Conservation (phyloP, 2,888 invertebrate species). For the Drosophila planitibia region DNA sequence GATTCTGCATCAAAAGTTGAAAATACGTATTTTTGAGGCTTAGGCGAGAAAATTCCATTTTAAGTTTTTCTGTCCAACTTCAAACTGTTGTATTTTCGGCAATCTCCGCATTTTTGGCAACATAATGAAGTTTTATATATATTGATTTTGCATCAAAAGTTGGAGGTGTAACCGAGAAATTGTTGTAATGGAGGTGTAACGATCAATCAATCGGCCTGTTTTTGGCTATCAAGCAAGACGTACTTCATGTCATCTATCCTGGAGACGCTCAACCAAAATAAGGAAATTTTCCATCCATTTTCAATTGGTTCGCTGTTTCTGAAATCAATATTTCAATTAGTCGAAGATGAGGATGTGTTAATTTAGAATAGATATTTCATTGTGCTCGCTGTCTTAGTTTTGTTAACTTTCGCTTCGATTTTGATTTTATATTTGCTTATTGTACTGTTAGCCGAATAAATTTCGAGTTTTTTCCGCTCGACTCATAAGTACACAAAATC, state of each 20-base stretch:
- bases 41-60: too few species aligned
- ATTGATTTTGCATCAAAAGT: too few species aligned
- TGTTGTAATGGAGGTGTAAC: neutral
- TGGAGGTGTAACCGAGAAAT: too few species aligned
- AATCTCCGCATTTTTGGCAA: too few species aligned
- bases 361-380: neutral
- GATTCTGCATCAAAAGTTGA: too few species aligned
- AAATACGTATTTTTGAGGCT: too few species aligned
- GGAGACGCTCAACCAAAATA: constrained; percentile 22
- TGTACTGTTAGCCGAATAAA: neutral
- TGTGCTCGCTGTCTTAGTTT: neutral
- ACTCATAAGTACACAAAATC: neutral
- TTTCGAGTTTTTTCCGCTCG: neutral
- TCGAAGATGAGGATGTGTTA: constrained; percentile 17
- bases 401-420: neutral
- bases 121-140: too few species aligned
- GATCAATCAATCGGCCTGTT: constrained; percentile 24
- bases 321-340: constrained; percentile 6
- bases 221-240: constrained; percentile 49
- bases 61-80: too few species aligned
- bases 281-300: constrained; percentile 34
- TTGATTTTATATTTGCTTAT: neutral
- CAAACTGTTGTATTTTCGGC: too few species aligned
- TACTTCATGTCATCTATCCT: constrained; percentile 36
- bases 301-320: constrained; percentile 31